A percentile compares a stretch with the other conserved stretches of the same genome.
Conservation (phyloP, 2,888 invertebrate genomes). For the Peribatodes rhomboidaria region DNA sequence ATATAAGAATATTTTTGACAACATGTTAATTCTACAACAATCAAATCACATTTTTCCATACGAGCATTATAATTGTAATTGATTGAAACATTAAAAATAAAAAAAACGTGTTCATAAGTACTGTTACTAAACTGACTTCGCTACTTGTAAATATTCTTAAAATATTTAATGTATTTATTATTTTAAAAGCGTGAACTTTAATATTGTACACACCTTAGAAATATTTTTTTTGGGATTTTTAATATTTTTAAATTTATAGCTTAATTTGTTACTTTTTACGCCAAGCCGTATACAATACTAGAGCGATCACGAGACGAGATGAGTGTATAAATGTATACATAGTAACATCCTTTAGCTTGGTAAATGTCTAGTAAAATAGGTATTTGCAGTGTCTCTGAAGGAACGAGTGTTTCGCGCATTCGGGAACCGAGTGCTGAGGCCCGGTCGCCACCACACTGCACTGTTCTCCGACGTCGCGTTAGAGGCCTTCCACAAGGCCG, state of each 20-base stretch:
- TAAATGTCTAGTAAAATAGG: constrained; percentile 82
- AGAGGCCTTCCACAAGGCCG: constrained; percentile 64
- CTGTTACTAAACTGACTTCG: constrained; percentile 72
- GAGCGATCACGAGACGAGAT: constrained; percentile 72
- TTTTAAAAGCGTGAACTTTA: constrained; percentile 75
- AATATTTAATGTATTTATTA: constrained; percentile 74
- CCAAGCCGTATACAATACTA: constrained; percentile 85
- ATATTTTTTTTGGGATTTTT: constrained; percentile 67
- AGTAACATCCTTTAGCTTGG: constrained; percentile 69
- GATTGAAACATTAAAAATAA: constrained; percentile 63
- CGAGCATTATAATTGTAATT: constrained; percentile 67
- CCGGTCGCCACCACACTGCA: neutral
- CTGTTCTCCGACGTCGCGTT: neutral
- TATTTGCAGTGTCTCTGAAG: constrained; percentile 55
- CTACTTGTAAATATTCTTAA: constrained; percentile 84
- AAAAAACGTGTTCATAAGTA: constrained; percentile 75
- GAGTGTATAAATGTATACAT: constrained; percentile 79
- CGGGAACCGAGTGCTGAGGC: neutral
- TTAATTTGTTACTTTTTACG: constrained; percentile 78
- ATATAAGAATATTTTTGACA: constrained; percentile 72
- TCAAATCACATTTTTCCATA: constrained; percentile 81
- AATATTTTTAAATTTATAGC: constrained; percentile 67
- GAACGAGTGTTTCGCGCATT: constrained; percentile 50
- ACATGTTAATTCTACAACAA: constrained; percentile 82
- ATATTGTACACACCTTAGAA: constrained; percentile 83